Evolutionary conservation across 2,113 vertebrate species (phyloP), one percentile per base, ranked within the genome.

Genomic region (Hiodon tergisus): DNA sequence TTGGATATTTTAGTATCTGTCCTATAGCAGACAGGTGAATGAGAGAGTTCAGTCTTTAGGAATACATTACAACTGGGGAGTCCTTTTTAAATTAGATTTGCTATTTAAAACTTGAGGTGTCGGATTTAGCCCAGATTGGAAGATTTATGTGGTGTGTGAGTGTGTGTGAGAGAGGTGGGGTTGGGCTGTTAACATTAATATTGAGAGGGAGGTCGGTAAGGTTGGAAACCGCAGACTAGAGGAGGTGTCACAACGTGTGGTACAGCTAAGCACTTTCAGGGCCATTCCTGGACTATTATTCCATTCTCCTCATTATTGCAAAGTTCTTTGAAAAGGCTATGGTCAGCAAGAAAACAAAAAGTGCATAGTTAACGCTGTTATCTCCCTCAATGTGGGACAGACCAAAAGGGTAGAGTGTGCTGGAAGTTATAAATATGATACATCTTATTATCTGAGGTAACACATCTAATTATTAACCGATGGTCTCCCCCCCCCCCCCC

Each of bases 331-430:
- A 59, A 74, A 67, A 73, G 75, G 74, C 78, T 72, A 75, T 76
- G 80, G 69, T 48, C 54, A 71, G 57, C 46, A 71, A 85, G 83
- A 75, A 61, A 73, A 76, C 66, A 85, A 79, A 72, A 82, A 81
- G 86, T 91, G 90, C 90, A 92, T 89, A 91, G 89, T 83, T 88
- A 63, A 86, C 86, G 85, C 14, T 63, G 14, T 54, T 4, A 47
- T 46, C 14, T 11, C 55, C 55, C 55, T 53, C 48, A 46, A n/a
- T 54, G 61, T 13, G 6, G 50, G 5, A 53, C 60, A 63, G 50
- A 62, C 8, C 3, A 47, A 3, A 4, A 53, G 55, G 63, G 58
- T 10, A 57, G 16, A 46, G 8, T 52, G n/a, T 67, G 54, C 46
- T 54, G 51, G 13, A 51, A 11, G 47, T 73, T 11, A 47, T 11